Evolutionary conservation across 2,888 invertebrate species (phyloP), one percentile per base, ranked within the genome.

Genomic region (Nipponacmea schrenckii): DNA sequence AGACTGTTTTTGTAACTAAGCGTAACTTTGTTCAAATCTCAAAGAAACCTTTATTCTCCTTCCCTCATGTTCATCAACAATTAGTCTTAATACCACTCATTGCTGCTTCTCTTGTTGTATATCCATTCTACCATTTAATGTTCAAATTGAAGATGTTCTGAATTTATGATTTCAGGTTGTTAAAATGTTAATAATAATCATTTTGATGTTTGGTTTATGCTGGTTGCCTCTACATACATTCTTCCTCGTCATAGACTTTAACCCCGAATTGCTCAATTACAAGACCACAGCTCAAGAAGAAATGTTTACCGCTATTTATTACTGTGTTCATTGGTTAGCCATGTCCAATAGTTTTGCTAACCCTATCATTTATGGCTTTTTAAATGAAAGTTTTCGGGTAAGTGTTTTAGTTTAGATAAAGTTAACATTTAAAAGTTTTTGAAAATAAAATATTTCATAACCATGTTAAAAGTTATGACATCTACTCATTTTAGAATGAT

Each of bases 311-410:
- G 79, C 75, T 62, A 68, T 86, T 15, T 88, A 85, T 76, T 82
- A 83, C 65, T 74, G 80, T 31, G 84, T 81, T 45, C 87, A 88
- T 71, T 87, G 87, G 87, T 77, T 87, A 62, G 88, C 88, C 56
- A 88, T 88, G 87, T 85, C 87, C 26, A 88, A 88, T 76, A 87
- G 86, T 69, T 88, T 87, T 72, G 85, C 85, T 20, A 88, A 88
- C 75, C 87, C 88, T 31, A 84, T 88, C 45, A 85, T 88, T 39
- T 88, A 88, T 70, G 85, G 88, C 39, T 88, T 88, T 78, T 85
- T 87, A 70, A 88, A 88, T 74, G 86, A 88, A 75, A 86, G 85
- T 67, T 88, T 88, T 74, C 80, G 86, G 81, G 88, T 88, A 75
- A 78, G 87, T 78, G 62, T 64, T 39, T 31, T 7, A 39, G 10